Evolutionary conservation across 2,797 vertebrate genomes (phyloP), one percentile per base, ranked within the genome.

Genomic region (Sebastes diploproa): DNA sequence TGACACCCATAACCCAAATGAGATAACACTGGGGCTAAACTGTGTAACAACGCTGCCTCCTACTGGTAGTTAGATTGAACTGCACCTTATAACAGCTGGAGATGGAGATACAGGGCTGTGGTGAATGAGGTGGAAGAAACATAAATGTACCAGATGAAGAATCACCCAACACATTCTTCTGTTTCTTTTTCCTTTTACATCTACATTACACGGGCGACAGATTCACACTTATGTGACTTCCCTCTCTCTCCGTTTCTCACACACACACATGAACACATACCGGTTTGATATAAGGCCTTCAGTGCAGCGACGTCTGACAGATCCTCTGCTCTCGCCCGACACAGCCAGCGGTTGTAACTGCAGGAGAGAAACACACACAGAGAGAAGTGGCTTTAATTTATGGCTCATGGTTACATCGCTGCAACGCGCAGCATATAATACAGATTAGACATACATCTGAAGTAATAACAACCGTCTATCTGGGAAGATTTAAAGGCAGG

Each of bases 261-360:
- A 38, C 36, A 22, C 13, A 36, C 38, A 20, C 11, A 61, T 4
- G 3, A 20, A 29, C 68, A 89, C 96, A 84, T 80, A 99, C 98
- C 98, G 20, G 98, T 98, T 89, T 99, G 98, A 93, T 99, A 99
- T 82, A 99, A 95, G 5, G 98, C 98, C 92, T 99, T 99, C 66
- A 99, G 96, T 1, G 98, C 97, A 59, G 98, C 98, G 73, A 99
- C 96, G 93, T 99, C 98, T 1, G 98, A 99, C 63, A 99, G 95
- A 85, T 99, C 98, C 76, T 99, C 98, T 20, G 97, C 97, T 94
- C 98, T 96, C 55, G 98, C 98, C 92, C 96, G 96, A 91, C 97
- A 98, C 71, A 99, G 91, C 98, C 98, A 99, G 80, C 98, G 97
- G 85, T 97, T 97, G 67, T 99, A 99, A 92, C 98, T 99, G 92